Base-by-base conservation (phyloP, 92 coral and sea anemone species). In the Heliopora coerulea region DNA sequence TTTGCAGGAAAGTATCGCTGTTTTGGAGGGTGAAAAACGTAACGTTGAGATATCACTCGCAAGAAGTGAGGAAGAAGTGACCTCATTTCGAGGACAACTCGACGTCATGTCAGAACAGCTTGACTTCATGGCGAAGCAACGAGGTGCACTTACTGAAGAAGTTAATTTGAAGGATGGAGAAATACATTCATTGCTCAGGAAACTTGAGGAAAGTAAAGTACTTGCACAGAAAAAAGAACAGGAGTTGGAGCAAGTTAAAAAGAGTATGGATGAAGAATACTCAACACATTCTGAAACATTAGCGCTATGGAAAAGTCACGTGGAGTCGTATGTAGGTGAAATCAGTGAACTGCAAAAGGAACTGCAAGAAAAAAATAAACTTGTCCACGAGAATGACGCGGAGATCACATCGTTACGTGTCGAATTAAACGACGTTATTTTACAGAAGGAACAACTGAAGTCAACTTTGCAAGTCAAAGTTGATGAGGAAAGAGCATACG, bases 31-130 rank as follows among this genome's bases (percentile, higher is more conserved):
- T 35, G 79, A 83, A 40, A 82, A 74, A 74, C 75, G 27, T 76
- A 74, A 62, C 20, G 65, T 86, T 0, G 81, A 74, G 70, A 15
- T 70, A 56, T 63, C 82, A 20, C 70, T 73, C 21, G 83, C 67
- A 19, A 73, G 81, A 40, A 80, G 78, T 31, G 67, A 75, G 31
- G 40, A 77, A 12, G 85, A 75, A 30, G 15, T 91, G 46, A 69
- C 68, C 34, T 58, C 44, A 17, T 70, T 86, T 28, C 78, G 85
- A 46, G 86, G 80, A 34, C 58, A 37, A 7, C 56, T 83, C 15
- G 59, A 85, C 27, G 48, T 31, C 12, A 69, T 70, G 15, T 40
- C 50, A 32, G 79, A 68, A 54, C 62, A 83, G 41, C 59, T 34
- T 21, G 31, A 60, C 1, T 46, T 27, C 0, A 35, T 37, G 19